These are phyloP conservation scores for Neotragus moschatus DNA, from an alignment of 2,113 vertebrate genomes.

Conservation along the genomic window DNA sequence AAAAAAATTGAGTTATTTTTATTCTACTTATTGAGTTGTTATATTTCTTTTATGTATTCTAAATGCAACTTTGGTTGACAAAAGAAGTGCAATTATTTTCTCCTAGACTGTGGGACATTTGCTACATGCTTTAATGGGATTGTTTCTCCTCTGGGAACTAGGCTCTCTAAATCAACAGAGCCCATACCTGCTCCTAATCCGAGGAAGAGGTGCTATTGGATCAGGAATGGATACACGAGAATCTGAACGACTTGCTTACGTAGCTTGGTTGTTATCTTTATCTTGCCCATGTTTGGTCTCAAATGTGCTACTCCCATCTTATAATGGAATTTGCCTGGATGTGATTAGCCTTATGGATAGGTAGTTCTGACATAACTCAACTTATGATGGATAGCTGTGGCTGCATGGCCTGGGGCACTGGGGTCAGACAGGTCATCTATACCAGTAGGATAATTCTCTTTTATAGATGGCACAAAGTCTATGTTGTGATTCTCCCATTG, in stretches of 20 bases:
- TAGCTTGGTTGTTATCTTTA: neutral
- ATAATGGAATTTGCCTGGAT: neutral
- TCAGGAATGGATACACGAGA: neutral
- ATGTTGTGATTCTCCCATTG: neutral
- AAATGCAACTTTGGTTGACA: neutral
- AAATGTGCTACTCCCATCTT: neutral
- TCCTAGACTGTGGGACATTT: neutral
- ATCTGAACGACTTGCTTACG: neutral
- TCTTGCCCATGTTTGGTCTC: neutral
- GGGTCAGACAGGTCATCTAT: neutral
- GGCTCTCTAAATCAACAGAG: neutral
- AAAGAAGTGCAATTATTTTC: neutral
- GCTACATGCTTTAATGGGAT: neutral
- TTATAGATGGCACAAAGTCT: neutral
- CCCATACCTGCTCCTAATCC: neutral
- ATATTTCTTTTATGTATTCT: neutral
- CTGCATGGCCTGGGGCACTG: neutral
- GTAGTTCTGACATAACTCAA: neutral
- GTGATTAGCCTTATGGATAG: neutral
- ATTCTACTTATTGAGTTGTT: neutral
- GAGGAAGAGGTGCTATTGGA: neutral
- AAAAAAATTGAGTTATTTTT: neutral
- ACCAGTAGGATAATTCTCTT: neutral
- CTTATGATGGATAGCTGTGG: neutral
- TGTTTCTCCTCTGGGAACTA: neutral